Evolutionary conservation across 2,888 invertebrate genomes (phyloP).

Genomic region (Anoplius nigerrimus): DNA sequence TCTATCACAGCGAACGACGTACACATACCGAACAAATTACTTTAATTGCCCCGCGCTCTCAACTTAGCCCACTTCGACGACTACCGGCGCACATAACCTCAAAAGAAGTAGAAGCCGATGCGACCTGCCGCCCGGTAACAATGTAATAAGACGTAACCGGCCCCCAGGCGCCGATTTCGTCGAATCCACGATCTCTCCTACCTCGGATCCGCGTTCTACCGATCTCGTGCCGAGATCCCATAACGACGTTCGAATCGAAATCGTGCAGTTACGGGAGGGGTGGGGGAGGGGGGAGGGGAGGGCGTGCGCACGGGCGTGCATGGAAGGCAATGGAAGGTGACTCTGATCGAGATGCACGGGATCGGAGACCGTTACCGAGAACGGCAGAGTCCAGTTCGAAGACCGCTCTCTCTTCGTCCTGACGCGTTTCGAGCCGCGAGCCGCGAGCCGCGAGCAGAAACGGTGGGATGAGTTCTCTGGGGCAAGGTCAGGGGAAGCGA

Average conservation of each 20-base stretch:
- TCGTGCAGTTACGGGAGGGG: too few relatives aligned
- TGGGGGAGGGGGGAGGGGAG: too few relatives aligned
- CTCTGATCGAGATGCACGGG: constrained; percentile 36
- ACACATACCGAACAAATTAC: too few relatives aligned
- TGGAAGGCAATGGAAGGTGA: constrained; percentile 40
- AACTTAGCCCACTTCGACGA: too few relatives aligned
- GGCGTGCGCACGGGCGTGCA: constrained; percentile 9
- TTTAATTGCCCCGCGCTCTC: too few relatives aligned
- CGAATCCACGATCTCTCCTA: too few relatives aligned
- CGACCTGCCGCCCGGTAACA: too few relatives aligned
- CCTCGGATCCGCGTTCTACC: neutral
- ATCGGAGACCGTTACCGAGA: constrained; percentile 32
- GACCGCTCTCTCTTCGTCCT: constrained; percentile 36
- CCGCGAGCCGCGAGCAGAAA: constrained; percentile 45
- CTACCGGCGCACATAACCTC: too few relatives aligned
- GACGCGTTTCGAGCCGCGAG: constrained; percentile 51
- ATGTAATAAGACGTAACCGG: too few relatives aligned
- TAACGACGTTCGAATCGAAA: constrained; percentile 44
- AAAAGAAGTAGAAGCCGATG: too few relatives aligned
- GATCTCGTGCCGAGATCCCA: constrained; percentile 34
- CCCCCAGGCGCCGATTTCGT: too few relatives aligned
- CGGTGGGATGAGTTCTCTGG: constrained; percentile 45
- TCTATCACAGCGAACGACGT: too few relatives aligned
- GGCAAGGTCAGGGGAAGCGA: constrained; percentile 60
- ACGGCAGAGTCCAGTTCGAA: constrained; percentile 52